Evolutionary conservation across 2,113 vertebrate genomes (phyloP).

Genomic region (Mungos mungo): DNA sequence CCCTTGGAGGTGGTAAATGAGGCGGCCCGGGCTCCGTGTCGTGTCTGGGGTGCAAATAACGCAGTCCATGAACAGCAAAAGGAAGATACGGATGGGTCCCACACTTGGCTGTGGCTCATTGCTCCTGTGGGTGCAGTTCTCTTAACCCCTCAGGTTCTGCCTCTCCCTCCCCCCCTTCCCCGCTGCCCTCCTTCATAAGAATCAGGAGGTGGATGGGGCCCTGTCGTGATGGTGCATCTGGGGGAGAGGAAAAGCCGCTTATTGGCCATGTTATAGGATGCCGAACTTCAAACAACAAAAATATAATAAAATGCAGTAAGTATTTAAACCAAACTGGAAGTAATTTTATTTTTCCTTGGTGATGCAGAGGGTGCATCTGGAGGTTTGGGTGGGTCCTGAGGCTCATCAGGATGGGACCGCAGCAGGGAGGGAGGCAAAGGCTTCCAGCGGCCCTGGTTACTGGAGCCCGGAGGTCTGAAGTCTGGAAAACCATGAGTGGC

Average conservation of each 20-base stretch:
- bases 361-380: background rate
- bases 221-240: background rate
- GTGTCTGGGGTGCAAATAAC: accelerated
- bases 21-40: background rate
- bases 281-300: background rate
- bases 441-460: too few relatives aligned
- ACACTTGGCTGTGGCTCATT: background rate
- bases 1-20: background rate
- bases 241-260: background rate
- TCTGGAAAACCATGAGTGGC: background rate
- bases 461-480: background rate
- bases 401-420: background rate
- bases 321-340: background rate
- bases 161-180: too few relatives aligned
- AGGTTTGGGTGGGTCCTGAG: background rate
- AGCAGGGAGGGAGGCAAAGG: too few relatives aligned
- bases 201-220: accelerated
- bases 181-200: too few relatives aligned
- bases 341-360: background rate
- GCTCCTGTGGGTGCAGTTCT: background rate
- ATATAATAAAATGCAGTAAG: background rate
- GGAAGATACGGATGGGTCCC: too few relatives aligned
- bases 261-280: background rate
- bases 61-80: background rate
- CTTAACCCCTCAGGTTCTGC: background rate